Percentiles rank a stretch among this genome's conserved stretches.
Evolutionary conservation across 2,888 invertebrate species (phyloP).

Genomic region (Eupeodes luniger): DNA sequence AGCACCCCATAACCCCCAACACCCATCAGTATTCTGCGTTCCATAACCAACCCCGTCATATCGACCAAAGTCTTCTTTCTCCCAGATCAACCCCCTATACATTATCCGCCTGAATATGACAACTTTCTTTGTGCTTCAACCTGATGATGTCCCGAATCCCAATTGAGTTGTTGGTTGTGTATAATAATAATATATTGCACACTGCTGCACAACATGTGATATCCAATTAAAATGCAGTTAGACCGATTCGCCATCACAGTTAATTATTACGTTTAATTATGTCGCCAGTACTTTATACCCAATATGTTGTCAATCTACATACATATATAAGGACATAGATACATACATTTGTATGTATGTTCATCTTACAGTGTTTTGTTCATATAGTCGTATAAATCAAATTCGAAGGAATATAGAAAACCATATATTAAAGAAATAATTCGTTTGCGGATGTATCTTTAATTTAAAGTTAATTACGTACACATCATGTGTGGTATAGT

Average conservation of each 20-base stretch:
- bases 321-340: too few relatives aligned
- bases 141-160: constrained; percentile 36
- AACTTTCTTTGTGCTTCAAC: constrained; percentile 47
- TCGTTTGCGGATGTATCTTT: constrained; percentile 12
- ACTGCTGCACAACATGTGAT: constrained; percentile 46
- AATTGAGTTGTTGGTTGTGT: constrained; percentile 25
- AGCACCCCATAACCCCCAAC: not conserved
- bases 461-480: constrained; percentile 36
- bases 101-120: constrained; percentile 58
- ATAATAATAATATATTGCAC: constrained; percentile 44
- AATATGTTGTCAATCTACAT: constrained; percentile 37
- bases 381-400: not conserved
- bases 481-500: not conserved
- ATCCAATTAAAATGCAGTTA: constrained; percentile 74
- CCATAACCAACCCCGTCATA: not conserved
- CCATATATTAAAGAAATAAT: constrained; percentile 7
- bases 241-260: constrained; percentile 65
- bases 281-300: constrained; percentile 20
- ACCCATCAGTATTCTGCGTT: not conserved
- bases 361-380: not conserved
- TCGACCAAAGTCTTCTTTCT: not conserved
- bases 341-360: too few relatives aligned
- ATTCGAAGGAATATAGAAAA: constrained; percentile 2
- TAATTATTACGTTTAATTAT: constrained; percentile 74
- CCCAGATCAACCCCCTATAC: not conserved